Evolutionary conservation across 2,113 vertebrate genomes (phyloP), one percentile per base, ranked within the genome.

Genomic region (human): DNA sequence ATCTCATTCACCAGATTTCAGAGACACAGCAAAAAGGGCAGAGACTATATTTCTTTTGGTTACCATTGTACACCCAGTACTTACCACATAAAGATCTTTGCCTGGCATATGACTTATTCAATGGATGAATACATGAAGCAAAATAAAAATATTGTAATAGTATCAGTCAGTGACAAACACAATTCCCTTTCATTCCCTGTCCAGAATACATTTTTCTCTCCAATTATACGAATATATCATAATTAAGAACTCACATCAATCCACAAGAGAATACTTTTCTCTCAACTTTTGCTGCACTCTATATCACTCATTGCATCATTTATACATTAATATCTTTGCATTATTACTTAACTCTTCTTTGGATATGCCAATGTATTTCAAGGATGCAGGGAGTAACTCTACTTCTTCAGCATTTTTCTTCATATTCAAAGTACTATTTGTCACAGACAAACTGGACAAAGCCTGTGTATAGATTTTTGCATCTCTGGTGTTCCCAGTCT

Each of bases 191-290:
- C 50, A 82, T 57, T 85, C 16, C 11, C 22, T 80, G 61, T 59
- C 38, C 88, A 90, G 30, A 83, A 90, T 20, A 61, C 8, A 61
- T 75, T 61, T 95, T 80, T 30, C 48, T 72, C 40, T 52, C 40
- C 68, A 43, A 16, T 75, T 70, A 87, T 32, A 45, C 8, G 89
- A 85, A 57, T 40, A 13, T 5, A 88, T 59, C 38, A 52, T 10
- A 92, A 95, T 86, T 76, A 22, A 95, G 61, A 93, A 93, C 55
- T 87, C 40, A 96, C 25, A 94, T 5, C 12, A 95, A 82, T 1
- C 2, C 27, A 61, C 18, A 50, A 82, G 22, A 64, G 55, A 79
- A 90, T 85, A 20, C 27, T 89, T 95, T 84, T 57, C 80, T 82
- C 48, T 93, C n/a, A 22, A 40, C 12, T 89, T 43, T 5, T 52